These are phyloP conservation scores for Pavo muticus DNA, from an alignment of 2,113 vertebrate genomes.

Conservation along the genomic window DNA sequence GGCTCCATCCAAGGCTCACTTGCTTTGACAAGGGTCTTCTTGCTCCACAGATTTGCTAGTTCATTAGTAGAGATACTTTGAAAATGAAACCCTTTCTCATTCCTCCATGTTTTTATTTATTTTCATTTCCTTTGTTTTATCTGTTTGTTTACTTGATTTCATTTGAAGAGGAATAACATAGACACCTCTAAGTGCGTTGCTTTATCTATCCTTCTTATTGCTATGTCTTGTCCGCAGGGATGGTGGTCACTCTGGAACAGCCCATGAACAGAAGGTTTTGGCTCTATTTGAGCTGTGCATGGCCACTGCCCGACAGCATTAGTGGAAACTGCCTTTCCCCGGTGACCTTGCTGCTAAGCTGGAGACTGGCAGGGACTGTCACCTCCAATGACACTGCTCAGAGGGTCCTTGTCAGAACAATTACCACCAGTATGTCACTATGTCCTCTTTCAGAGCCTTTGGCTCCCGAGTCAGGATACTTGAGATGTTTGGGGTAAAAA, in stretches of 20 bases:
- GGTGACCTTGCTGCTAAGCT: slow-evolving; percentile 71
- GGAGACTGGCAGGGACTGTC: slow-evolving; percentile 60
- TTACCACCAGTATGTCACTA: slow-evolving; percentile 53
- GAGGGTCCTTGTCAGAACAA: slow-evolving; percentile 72
- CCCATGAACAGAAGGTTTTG: background rate
- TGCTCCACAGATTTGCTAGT: background rate
- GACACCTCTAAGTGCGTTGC: background rate
- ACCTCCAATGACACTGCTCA: slow-evolving; percentile 71
- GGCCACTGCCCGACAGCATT: slow-evolving; percentile 41
- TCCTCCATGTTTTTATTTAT: background rate
- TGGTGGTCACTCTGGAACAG: background rate
- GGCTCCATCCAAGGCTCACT: background rate
- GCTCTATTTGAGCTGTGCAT: background rate
- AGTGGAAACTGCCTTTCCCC: slow-evolving; percentile 65
- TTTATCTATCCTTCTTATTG: background rate
- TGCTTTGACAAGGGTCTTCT: background rate
- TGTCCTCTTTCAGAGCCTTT: background rate
- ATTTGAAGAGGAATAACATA: background rate
- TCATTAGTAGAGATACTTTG: background rate
- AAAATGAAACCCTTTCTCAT: background rate
- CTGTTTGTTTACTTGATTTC: background rate
- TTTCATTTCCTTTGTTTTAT: background rate
- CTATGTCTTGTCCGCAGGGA: background rate
- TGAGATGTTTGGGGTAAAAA: background rate
- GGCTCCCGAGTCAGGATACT: background rate